These are phyloP conservation scores for Cataglyphis livida DNA, from an alignment of 2,888 invertebrate species.

Conservation along the genomic window DNA sequence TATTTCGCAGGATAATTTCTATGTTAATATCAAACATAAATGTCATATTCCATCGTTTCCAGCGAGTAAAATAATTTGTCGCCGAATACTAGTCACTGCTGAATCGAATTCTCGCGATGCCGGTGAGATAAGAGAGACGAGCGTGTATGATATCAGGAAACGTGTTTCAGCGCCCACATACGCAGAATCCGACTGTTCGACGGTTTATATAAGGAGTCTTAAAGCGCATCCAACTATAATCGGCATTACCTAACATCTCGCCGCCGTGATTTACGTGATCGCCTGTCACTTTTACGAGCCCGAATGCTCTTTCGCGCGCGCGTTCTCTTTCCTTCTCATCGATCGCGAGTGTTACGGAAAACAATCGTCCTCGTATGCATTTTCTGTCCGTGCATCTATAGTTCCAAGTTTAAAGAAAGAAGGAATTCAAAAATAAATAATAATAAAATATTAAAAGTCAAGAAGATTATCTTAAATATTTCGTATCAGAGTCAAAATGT, in stretches of 20 bases:
- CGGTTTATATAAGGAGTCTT: conserved; percentile 55
- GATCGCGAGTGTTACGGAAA: conserved; percentile 15
- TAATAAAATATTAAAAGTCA: neutral
- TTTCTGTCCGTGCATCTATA: neutral
- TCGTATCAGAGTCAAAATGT: too few relatives aligned
- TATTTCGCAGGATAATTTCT: neutral
- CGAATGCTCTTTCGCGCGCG: conserved; percentile 51
- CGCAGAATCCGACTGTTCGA: conserved; percentile 54
- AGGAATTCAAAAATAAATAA: neutral
- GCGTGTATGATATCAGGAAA: conserved; percentile 52
- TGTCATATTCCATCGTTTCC: neutral
- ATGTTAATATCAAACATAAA: neutral
- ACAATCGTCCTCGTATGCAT: neutral
- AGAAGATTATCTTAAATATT: neutral
- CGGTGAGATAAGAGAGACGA: conserved; percentile 12
- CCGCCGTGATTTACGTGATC: conserved; percentile 63
- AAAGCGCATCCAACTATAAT: conserved; percentile 65
- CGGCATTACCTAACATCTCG: conserved; percentile 63
- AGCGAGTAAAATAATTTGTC: neutral
- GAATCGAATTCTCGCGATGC: neutral
- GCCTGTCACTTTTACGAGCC: conserved; percentile 60
- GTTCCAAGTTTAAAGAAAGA: neutral
- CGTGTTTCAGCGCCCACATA: conserved; percentile 53
- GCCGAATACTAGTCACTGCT: neutral
- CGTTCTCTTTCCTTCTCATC: conserved; percentile 28